A percentile compares a stretch with the other conserved stretches of the same genome.
These are phyloP conservation scores for cat (Felis catus) DNA, from an alignment of 2,113 vertebrate genomes.

Conservation along the genomic window DNA sequence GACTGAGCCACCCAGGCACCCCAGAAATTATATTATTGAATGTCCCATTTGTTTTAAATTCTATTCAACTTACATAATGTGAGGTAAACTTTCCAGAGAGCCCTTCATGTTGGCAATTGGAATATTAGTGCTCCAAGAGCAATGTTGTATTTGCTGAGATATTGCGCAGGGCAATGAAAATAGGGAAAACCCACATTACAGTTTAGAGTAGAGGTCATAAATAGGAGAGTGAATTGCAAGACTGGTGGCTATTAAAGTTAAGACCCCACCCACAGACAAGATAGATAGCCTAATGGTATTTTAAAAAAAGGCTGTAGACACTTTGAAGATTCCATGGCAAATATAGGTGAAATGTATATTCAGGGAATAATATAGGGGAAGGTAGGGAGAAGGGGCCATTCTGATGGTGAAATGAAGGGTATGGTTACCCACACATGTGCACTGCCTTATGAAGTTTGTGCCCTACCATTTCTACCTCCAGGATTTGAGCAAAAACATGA, in stretches of 20 bases:
- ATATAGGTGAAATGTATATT: not conserved
- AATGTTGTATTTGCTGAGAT: not conserved
- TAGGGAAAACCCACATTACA: not conserved
- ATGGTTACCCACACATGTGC: not conserved
- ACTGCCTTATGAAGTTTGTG: not conserved
- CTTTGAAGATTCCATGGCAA: not conserved
- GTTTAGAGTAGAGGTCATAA: conserved; percentile 26
- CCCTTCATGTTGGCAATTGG: not conserved
- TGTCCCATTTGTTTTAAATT: not conserved
- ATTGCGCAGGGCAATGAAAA: not conserved
- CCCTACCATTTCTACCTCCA: not conserved
- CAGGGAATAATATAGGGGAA: not conserved
- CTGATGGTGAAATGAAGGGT: not conserved
- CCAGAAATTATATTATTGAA: not conserved
- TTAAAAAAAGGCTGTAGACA: not conserved
- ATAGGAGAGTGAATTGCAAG: not conserved
- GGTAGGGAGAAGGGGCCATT: not conserved
- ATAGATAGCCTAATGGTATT: not conserved
- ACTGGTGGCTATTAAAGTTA: not conserved
- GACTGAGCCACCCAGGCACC: too few relatives aligned
- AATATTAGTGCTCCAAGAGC: not conserved
- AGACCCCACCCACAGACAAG: not conserved
- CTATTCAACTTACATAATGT: not conserved
- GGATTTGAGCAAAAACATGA: not conserved
- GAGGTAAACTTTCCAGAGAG: not conserved